Base-by-base conservation (phyloP, 2,113 vertebrate genomes). In the Phycodurus eques region DNA sequence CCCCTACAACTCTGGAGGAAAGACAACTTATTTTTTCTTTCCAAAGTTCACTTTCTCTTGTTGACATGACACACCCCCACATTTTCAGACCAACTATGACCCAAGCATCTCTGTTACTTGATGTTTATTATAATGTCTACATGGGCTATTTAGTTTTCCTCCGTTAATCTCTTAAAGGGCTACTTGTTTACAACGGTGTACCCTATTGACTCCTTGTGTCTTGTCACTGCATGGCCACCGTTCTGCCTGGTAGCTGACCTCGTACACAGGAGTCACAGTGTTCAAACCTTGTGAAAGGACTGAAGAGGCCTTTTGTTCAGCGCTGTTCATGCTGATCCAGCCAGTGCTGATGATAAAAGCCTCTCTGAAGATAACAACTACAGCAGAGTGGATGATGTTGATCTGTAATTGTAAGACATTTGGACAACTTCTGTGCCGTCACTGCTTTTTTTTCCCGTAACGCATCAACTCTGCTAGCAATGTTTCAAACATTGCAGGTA, bases 281-380 rank as follows among this genome's bases (percentile, higher is more conserved):
- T 87, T 76, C 44, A 0, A 68, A 5, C 46, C 64, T 61, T 47
- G 61, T 89, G 88, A 90, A 85, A 84, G 76, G 68, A 88, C 86
- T 85, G 74, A 76, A 76, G 78, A 70, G 71, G 35, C 49, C 69
- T 87, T 66, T 91, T 91, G 89, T 92, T 80, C 39, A 5, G 46
- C 57, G 56, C 11, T 68, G 78, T 19, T 78, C 76, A 66, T 73
- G 71, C 75, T 10, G 4, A 79, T 84, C 84, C 79, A 71, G 73
- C 76, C 81, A 61, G 79, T 72, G 69, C 67, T 22, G 72, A 59
- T 71, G 71, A 75, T 78, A 68, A 71, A 39, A 72, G 77, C 83
- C 74, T 86, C 76, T 82, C 65, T 81, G 80, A 78, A 80, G 80
- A 81, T 80, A 82, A 86, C 74, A 75, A 70, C 68, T 82, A 63